Percentiles rank a stretch among this genome's conserved stretches.
phyloP scores from a whole-genome alignment of 2,113 vertebrate species.

The Channa maculata region DNA sequence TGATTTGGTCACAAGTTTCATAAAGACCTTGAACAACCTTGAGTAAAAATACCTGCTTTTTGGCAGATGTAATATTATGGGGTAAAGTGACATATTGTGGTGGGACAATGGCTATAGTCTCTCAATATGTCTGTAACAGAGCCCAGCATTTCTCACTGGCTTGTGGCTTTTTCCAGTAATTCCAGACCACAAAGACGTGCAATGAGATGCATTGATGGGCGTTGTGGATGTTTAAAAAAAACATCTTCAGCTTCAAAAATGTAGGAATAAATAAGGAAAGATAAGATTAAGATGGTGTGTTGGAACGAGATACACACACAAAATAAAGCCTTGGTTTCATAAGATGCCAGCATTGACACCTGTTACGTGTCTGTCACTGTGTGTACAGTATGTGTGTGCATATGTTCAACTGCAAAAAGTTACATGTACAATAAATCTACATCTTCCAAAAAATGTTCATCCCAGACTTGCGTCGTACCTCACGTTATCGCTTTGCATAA shows the following conservation, averaged over 20 bases:
- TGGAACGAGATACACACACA: constrained; percentile 9
- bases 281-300: constrained; percentile 6
- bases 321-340: constrained; percentile 8
- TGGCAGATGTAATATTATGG: constrained; percentile 7
- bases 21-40: constrained; percentile 23
- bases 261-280: background rate
- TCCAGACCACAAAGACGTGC: constrained; percentile 55
- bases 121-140: constrained; percentile 61
- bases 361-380: constrained; percentile 23
- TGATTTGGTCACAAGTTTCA: background rate
- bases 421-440: background rate
- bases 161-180: constrained; percentile 71
- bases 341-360: constrained; percentile 25
- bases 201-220: constrained; percentile 31
- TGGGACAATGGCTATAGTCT: constrained; percentile 30
- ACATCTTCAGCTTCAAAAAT: background rate
- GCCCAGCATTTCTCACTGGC: constrained; percentile 48
- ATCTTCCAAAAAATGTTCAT: no score
- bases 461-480: no score
- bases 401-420: background rate
- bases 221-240: constrained; percentile 26
- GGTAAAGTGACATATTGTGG: constrained; percentile 62
- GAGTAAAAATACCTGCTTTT: constrained; percentile 19
- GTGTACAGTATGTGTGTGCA: background rate
- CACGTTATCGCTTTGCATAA: no score